phyloP scores from a whole-genome alignment of 2,888 invertebrate species.

The Alloplasta piceator region DNA sequence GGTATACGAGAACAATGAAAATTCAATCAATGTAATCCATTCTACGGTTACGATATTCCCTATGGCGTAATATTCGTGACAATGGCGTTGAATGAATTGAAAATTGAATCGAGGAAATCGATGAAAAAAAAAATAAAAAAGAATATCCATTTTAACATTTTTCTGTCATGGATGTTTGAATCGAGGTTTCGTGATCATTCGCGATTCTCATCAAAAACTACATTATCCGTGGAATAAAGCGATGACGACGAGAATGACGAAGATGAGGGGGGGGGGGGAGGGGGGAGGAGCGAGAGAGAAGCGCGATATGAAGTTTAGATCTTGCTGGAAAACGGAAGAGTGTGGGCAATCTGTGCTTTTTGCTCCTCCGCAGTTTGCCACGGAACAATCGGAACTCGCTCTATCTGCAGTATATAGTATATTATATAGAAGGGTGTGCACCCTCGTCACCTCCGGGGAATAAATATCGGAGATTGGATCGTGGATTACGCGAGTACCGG shows the following conservation, averaged over 20 bases:
- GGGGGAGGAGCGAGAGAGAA: background rate
- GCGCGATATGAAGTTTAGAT: slow-evolving; percentile 2
- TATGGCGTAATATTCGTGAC: too few relatives aligned
- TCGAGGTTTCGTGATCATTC: slow-evolving; percentile 6
- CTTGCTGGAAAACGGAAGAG: slow-evolving; percentile 25
- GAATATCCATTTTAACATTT: background rate
- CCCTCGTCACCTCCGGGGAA: slow-evolving; percentile 65
- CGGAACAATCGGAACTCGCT: slow-evolving; percentile 53
- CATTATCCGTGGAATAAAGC: slow-evolving; percentile 41
- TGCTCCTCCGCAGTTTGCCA: slow-evolving; percentile 36
- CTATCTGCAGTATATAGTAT: background rate
- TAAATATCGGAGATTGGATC: slow-evolving; percentile 71
- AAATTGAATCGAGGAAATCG: too few relatives aligned
- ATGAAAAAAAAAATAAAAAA: background rate
- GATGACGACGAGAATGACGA: slow-evolving; percentile 26
- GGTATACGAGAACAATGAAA: too few relatives aligned
- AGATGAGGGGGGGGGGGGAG: background rate
- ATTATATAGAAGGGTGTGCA: slow-evolving; percentile 35
- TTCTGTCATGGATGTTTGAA: background rate
- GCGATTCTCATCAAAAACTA: slow-evolving; percentile 34
- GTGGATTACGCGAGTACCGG: slow-evolving; percentile 64
- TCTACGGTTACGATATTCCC: too few relatives aligned
- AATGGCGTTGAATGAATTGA: too few relatives aligned
- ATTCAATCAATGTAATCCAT: too few relatives aligned
- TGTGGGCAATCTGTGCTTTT: slow-evolving; percentile 54